A percentile compares a stretch with the other conserved stretches of the same genome.
Evolutionary conservation across 2,888 invertebrate species (phyloP).

Genomic region (Nemotelus nigrinus): DNA sequence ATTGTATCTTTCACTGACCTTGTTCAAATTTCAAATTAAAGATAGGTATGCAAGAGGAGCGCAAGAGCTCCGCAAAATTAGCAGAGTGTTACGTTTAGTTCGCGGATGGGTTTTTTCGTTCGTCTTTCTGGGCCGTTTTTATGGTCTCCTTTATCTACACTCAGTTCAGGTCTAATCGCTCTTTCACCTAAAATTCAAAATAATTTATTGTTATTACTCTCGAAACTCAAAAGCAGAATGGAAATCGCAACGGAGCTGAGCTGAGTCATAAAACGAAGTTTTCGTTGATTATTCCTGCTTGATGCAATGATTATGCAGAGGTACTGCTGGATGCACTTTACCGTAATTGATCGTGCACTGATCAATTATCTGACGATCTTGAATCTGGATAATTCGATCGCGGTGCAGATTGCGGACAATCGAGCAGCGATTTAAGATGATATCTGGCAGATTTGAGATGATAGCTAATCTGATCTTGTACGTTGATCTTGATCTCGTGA

Average conservation of each 20-base stretch:
- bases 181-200: not conserved
- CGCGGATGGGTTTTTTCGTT: not conserved
- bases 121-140: not conserved
- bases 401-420: not conserved
- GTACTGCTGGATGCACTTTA: conserved; percentile 20
- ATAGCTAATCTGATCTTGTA: not conserved
- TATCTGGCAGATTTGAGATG: not conserved
- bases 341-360: conserved; percentile 28
- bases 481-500: conserved; percentile 11
- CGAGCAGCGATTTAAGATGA: not conserved
- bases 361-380: conserved; percentile 24
- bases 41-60: not conserved
- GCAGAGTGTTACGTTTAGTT: conserved; percentile 3
- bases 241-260: not conserved
- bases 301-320: not conserved
- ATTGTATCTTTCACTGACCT: conserved; percentile 44
- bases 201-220: conserved; percentile 25
- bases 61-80: conserved; percentile 6
- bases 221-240: not conserved
- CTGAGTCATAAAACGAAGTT: not conserved
- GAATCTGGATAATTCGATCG: not conserved
- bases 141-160: not conserved
- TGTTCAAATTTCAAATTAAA: conserved; percentile 26
- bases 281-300: not conserved
- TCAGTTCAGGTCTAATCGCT: not conserved